A percentile compares a stretch with the other conserved stretches of the same genome.
phyloP scores from a whole-genome alignment of 2,797 vertebrate species.

The Bryconaethiops microstoma region DNA sequence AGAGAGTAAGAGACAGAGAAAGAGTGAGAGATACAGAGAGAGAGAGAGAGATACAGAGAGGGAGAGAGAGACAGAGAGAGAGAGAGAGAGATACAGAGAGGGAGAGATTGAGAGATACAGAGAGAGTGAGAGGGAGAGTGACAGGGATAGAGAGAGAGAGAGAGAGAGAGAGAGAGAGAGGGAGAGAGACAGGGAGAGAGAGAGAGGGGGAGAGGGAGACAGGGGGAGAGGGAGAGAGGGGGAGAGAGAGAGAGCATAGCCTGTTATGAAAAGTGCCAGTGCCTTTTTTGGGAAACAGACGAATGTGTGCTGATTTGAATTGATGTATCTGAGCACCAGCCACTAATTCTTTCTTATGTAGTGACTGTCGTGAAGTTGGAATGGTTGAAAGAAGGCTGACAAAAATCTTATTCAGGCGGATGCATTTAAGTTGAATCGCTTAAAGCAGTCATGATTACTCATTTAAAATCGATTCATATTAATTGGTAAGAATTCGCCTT shows the following conservation, averaged over 20 bases:
- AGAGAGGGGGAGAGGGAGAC: slow-evolving; percentile 20
- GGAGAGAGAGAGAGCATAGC: background rate
- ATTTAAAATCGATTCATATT: too few relatives aligned
- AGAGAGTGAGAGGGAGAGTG: slow-evolving; percentile 23
- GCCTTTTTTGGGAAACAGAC: too few relatives aligned
- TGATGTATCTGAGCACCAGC: too few relatives aligned
- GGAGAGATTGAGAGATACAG: background rate
- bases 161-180: background rate
- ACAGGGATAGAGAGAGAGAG: slow-evolving; percentile 1
- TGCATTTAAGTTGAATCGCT: too few relatives aligned
- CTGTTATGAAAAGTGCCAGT: too few relatives aligned
- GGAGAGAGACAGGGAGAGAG: background rate
- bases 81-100: background rate
- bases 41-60: background rate
- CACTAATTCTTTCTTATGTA: too few relatives aligned
- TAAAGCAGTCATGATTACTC: too few relatives aligned
- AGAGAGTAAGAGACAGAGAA: slow-evolving; percentile 18
- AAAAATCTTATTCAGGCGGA: too few relatives aligned
- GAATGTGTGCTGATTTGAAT: too few relatives aligned
- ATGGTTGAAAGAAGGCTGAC: too few relatives aligned
- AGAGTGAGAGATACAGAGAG: background rate
- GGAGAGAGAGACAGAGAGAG: slow-evolving; percentile 20
- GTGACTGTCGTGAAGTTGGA: too few relatives aligned
- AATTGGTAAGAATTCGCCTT: too few relatives aligned
- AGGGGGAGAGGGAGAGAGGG: slow-evolving; percentile 2